A percentile compares a stretch with the other conserved stretches of the same genome.
Conservation (phyloP, 2,113 vertebrate species). For the Misgurnus mizolepis region DNA sequence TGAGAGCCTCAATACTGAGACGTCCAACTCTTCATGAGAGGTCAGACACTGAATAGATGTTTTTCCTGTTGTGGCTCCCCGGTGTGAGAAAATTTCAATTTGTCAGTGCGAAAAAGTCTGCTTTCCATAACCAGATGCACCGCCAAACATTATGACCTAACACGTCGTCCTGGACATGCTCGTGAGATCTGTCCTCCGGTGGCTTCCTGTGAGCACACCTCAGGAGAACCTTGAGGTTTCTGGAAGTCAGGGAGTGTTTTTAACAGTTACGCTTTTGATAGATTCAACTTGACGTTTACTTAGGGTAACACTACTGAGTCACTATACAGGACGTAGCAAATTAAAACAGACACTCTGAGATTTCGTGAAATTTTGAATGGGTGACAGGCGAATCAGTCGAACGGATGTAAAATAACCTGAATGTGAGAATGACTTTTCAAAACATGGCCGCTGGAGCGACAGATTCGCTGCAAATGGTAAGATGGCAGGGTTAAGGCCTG, state of each 20-base stretch:
- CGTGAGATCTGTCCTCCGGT: not conserved
- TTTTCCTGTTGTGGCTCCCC: constrained; percentile 33
- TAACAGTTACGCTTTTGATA: constrained; percentile 34
- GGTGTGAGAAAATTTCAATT: not conserved
- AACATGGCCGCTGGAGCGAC: constrained; percentile 23
- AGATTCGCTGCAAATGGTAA: constrained; percentile 41
- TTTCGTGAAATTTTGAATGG: constrained; percentile 26
- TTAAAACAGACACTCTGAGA: constrained; percentile 13
- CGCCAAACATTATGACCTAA: not conserved
- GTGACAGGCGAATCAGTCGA: constrained; percentile 30
- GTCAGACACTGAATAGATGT: constrained; percentile 36
- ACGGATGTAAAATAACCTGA: constrained; percentile 46
- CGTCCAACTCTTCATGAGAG: constrained; percentile 36
- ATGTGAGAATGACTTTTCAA: constrained; percentile 21
- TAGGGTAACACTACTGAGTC: constrained; percentile 23
- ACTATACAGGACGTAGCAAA: constrained; percentile 18
- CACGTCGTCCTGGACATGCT: not conserved
- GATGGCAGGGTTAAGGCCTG: no score
- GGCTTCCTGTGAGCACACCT: not conserved
- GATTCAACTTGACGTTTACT: constrained; percentile 40
- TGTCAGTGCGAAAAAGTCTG: not conserved
- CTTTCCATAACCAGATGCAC: not conserved
- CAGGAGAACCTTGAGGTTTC: not conserved
- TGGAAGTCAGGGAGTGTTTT: constrained; percentile 13
- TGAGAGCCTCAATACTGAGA: constrained; percentile 44